Base-by-base conservation (phyloP, 2,888 invertebrate species). In the Colletes collaris region DNA sequence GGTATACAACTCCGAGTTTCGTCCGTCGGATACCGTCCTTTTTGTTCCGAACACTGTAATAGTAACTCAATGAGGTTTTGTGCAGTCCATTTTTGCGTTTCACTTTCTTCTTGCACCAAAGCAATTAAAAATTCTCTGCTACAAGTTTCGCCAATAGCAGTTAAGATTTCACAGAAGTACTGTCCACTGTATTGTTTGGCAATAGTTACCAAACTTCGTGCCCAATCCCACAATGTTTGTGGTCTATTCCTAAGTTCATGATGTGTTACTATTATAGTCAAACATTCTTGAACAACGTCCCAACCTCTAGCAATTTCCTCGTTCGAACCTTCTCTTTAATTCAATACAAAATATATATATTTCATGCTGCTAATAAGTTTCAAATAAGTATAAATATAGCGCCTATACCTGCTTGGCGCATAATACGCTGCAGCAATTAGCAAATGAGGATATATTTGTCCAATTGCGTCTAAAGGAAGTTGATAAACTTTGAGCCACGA, bases 1-100 rank as follows among this genome's bases (percentile, higher is more conserved):
- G 97, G 95, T 82, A 98, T 95, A 77, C 96, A 97, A 90, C 98
- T 98, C 80, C 97, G 95, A 0, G 96, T 96, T 93, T 98, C 99
- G 89, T 98, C 97, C 4, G 96, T 94, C 0, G 98, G 98, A 93
- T 97, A 98, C 84, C 96, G 95, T 0, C 98, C 98, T 8, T 96
- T 95, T 81, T 96, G 95, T 79, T 96, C 96, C 58, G 97, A 97
- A 89, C 97, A 97, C 72, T 96, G 95, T 68, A 98, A 93, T 79
- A 98, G 94, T 72, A 97, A 94, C 79, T 96, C 95, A 0, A 98
- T 94, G 58, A 98, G 91, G 74, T 95, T 94, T 90, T 95, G 93
- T 52, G 95, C 94, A 27, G 95, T 93, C 81, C 94, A 94, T 27
- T 94, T 94, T 49, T 94, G 91, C 56, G 95, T 94, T 66, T 94